Evolutionary conservation across 2,113 vertebrate species (phyloP), one percentile per base, ranked within the genome.

Genomic region (Microtus richardsoni): DNA sequence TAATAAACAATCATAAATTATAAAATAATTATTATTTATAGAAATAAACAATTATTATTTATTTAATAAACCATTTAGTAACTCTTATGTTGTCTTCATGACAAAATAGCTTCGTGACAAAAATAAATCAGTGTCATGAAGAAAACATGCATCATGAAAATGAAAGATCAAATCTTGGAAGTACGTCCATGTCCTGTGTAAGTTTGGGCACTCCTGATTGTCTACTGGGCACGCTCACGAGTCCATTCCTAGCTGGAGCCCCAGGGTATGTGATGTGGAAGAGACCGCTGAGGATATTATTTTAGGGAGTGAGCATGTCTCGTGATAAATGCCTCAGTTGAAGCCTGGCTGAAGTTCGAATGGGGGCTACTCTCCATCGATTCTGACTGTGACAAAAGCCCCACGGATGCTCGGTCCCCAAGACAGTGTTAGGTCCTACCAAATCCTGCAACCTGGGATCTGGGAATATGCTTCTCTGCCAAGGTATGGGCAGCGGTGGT

Each of bases 111-210:
- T 70, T 70, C 7, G 3, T n/a, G 16, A n/a, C 70, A 39, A 71
- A n/a, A 71, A 79, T 26, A 49, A 36, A 0, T 36, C 90, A 33
- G 21, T 78, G 39, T 4, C 52, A 79, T 64, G 41, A 96, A 58
- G 30, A 89, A 66, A 74, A 47, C 28, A 47, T 68, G 19, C 58
- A 94, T 94, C 49, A 93, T 89, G n/a, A 11, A 49, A 66, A 21
- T 30, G 22, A 93, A 95, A 89, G 68, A 58, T 78, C 47, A 88
- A 88, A 89, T 54, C 41, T n/a, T 41, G 47, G 74, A 87, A 83
- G 22, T 62, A 22, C 5, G 21, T 47, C 8, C 21, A 19, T 41
- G 30, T 21, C 16, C 49, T 74, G 49, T 41, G 24, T 88, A 88
- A 28, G 9, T 10, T 21, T 2, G 36, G 14, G n/a, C 2, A 36